Base-by-base conservation (phyloP, 2,113 vertebrate species). In the Nymphicus hollandicus region DNA sequence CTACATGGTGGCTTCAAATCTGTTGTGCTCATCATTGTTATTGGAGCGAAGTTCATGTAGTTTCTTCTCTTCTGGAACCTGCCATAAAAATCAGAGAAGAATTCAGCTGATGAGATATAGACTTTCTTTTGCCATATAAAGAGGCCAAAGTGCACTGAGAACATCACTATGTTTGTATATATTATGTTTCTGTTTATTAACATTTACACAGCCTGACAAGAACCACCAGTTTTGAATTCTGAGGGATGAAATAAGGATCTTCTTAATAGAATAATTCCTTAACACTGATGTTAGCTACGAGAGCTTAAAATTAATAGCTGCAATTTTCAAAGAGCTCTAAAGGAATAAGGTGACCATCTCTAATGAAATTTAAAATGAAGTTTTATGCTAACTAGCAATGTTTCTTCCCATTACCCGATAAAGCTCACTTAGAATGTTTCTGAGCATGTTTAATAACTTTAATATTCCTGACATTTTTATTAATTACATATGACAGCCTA, bases 1-100 rank as follows among this genome's bases (percentile, higher is more conserved):
- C 89, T 97, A 97, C 93, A 93, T 92, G 27, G 73, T 84, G 27
- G 81, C 68, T 88, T 87, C 95, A 68, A 77, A 44, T 91, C 95
- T 96, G 11, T 58, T 91, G 29, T 72, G 88, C 46, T 96, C 93
- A 9, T 95, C 93, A 22, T 18, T n/a, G 49, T 83, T 72, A 41
- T 65, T 61, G 73, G 58, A 9, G 5, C 50, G 44, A 68, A 89
- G 52, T 81, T 65, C 81, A 2, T 9, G n/a, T 23, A 6, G 2
- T 15, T 39, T 94, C 66, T 94, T 90, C n/a, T 97, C 95, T 84
- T 87, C 91, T 70, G 97, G 96, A 90, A 97, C 82, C 97, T 98
- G 86, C n/a, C 81, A 80, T 44, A 49, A 50, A 86, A 80, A 94
- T 29, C 19, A 88, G 49, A 84, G 10, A 46, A 81, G 13, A 72